A percentile compares a stretch with the other conserved stretches of the same genome.
Evolutionary conservation across 1,140 invertebrate genomes (phyloP).

Genomic region (Asobara japonica): DNA sequence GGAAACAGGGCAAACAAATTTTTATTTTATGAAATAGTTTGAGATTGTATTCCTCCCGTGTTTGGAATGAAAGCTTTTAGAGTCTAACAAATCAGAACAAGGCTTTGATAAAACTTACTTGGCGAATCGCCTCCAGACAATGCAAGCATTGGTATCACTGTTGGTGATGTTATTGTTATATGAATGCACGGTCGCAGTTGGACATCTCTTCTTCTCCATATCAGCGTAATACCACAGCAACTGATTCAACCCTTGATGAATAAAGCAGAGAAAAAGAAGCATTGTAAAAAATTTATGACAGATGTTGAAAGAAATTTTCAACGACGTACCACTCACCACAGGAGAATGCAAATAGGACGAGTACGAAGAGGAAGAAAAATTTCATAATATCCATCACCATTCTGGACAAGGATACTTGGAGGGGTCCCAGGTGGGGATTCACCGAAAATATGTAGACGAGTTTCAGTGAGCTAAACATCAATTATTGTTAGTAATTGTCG

Average conservation of each 20-base stretch:
- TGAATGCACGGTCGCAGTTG: constrained; percentile 60
- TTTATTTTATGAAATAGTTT: no score
- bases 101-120: constrained; percentile 74
- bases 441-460: constrained; percentile 99
- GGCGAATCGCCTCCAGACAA: constrained; percentile 90
- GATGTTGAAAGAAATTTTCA: constrained; percentile 10
- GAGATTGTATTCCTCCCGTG: no score
- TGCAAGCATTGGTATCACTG: constrained; percentile 83
- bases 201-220: constrained; percentile 87
- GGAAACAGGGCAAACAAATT: no score
- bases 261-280: constrained; percentile 62
- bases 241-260: constrained; percentile 75
- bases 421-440: constrained; percentile 95
- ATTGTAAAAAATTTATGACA: constrained; percentile 24
- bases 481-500: constrained; percentile 33
- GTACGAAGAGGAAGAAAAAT: constrained; percentile 94
- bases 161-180: constrained; percentile 66
- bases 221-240: constrained; percentile 97
- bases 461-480: constrained; percentile 85
- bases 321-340: constrained; percentile 78
- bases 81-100: constrained; percentile 11
- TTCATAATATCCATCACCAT: constrained; percentile 99
- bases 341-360: constrained; percentile 97
- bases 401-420: constrained; percentile 95
- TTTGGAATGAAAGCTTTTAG: no score